Conservation (phyloP, 2,113 vertebrate genomes). For the Eonycteris spelaea region DNA sequence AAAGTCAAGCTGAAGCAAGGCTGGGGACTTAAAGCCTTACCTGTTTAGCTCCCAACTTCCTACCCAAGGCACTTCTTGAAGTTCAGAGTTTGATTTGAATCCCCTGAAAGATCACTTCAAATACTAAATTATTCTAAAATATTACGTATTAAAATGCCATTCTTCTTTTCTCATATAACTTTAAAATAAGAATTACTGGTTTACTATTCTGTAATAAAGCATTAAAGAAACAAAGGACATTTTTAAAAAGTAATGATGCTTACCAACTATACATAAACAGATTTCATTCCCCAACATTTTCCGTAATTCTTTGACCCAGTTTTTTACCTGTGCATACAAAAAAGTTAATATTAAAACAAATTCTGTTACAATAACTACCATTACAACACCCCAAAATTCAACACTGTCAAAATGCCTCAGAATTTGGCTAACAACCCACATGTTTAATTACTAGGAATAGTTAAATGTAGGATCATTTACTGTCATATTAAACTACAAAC, state of each 20-base stretch:
- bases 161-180: background rate
- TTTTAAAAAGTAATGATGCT: conserved; percentile 74
- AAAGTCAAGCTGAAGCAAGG: background rate
- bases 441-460: conserved; percentile 21
- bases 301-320: conserved; percentile 98
- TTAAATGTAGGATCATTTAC: background rate
- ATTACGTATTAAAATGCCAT: background rate
- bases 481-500: background rate
- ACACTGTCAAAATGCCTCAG: background rate
- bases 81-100: background rate
- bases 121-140: conserved; percentile 30
- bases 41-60: background rate
- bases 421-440: background rate
- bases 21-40: background rate
- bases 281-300: conserved; percentile 99
- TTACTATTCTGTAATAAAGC: conserved; percentile 21
- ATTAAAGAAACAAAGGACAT: conserved; percentile 15
- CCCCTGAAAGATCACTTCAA: background rate
- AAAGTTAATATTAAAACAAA: conserved; percentile 53
- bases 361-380: background rate
- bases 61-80: background rate
- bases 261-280: conserved; percentile 99
- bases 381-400: background rate
- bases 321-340: conserved; percentile 93
- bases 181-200: conserved; percentile 27